These are phyloP conservation scores for Pangasianodon gigas DNA, from an alignment of 2,113 vertebrate genomes.

Conservation along the genomic window DNA sequence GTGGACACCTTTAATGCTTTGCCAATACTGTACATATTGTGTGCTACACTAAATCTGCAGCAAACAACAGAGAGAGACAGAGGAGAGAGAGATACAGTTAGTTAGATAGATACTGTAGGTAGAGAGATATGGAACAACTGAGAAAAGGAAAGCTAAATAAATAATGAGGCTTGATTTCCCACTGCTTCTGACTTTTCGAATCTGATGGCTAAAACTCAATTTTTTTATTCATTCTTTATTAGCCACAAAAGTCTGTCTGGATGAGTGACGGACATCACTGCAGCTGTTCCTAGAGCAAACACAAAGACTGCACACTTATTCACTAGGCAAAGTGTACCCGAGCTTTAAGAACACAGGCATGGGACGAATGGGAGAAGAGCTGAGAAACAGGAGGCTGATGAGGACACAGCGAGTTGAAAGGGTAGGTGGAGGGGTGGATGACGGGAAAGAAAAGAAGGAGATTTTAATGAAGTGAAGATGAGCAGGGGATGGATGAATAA, in stretches of 20 bases:
- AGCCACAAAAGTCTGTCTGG: slow-evolving; percentile 6
- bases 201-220: not conserved
- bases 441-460: slow-evolving; percentile 45
- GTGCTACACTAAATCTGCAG: slow-evolving; percentile 71
- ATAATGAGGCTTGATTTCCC: not conserved
- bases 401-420: slow-evolving; percentile 34
- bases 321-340: not conserved
- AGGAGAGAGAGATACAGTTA: slow-evolving; percentile 61
- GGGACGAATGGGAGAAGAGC: slow-evolving; percentile 2
- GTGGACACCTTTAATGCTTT: slow-evolving; percentile 81
- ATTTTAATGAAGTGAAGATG: slow-evolving; percentile 52
- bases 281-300: not conserved
- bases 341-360: not conserved
- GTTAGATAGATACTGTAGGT: slow-evolving; percentile 31
- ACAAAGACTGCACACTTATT: not conserved
- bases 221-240: not conserved
- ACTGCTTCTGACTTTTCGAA: not conserved
- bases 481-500: slow-evolving; percentile 44
- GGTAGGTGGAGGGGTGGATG: slow-evolving; percentile 58
- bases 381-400: slow-evolving; percentile 24
- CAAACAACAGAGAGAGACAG: slow-evolving; percentile 62
- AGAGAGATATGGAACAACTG: slow-evolving; percentile 14
- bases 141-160: slow-evolving; percentile 32
- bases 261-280: not conserved
- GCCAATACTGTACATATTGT: slow-evolving; percentile 76